These are phyloP conservation scores for Drosophila anceps DNA, from an alignment of 2,888 invertebrate genomes.

Conservation along the genomic window DNA sequence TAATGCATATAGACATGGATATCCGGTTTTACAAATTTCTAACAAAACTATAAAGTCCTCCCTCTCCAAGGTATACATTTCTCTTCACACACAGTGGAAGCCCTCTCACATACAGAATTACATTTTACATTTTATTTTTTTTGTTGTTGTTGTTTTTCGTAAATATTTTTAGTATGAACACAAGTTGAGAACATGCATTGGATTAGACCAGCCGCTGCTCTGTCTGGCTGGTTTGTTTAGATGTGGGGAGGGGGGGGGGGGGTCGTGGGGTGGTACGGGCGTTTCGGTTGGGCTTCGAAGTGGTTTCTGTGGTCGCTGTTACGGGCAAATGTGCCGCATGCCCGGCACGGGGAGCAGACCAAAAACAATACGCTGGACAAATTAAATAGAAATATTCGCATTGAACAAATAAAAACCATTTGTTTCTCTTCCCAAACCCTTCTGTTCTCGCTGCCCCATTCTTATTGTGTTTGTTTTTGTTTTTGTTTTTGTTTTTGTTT, in stretches of 20 bases:
- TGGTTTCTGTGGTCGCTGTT: slow-evolving; percentile 26
- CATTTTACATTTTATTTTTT: background rate
- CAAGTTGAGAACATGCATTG: slow-evolving; percentile 20
- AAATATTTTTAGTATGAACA: slow-evolving; percentile 11
- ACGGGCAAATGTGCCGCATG: slow-evolving; percentile 24
- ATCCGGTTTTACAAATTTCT: background rate
- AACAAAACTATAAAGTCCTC: background rate
- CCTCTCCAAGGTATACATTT: background rate
- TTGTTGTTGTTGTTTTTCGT: too few species aligned
- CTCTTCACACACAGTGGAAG: background rate
- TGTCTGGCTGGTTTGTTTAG: background rate
- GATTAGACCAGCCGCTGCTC: slow-evolving; percentile 12
- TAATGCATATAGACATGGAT: background rate
- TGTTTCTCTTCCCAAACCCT: slow-evolving; percentile 39
- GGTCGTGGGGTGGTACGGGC: slow-evolving; percentile 4
- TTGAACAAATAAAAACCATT: slow-evolving; percentile 77
- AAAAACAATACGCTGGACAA: slow-evolving; percentile 62
- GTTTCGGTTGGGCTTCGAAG: background rate
- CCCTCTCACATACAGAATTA: background rate
- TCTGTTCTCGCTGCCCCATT: slow-evolving; percentile 7
- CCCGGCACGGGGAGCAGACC: slow-evolving; percentile 15
- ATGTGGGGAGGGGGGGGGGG: background rate
- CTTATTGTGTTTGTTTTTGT: slow-evolving; percentile 15
- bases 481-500: slow-evolving; percentile 14
- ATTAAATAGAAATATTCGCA: slow-evolving; percentile 77